These are phyloP conservation scores for Samia ricini DNA, from an alignment of 1,140 invertebrate genomes.

Conservation along the genomic window DNA sequence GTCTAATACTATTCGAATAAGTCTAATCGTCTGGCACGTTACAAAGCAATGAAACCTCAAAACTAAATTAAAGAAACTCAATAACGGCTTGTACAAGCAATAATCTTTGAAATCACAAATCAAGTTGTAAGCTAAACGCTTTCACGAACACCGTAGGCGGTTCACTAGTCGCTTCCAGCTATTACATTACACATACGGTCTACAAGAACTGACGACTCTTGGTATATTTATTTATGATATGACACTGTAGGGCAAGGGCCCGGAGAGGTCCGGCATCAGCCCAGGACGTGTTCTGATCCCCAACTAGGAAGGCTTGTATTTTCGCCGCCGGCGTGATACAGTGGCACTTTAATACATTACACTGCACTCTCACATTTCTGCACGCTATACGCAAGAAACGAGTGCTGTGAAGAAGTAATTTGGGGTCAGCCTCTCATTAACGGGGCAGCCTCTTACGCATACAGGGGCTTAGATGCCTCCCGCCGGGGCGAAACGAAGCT, in stretches of 20 bases:
- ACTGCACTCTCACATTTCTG: too few relatives aligned
- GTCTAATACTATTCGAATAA: neutral
- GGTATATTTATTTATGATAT: neutral
- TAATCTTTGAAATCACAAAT: conserved; percentile 74
- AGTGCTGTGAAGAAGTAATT: too few relatives aligned
- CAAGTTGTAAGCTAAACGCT: conserved; percentile 70
- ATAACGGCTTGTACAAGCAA: conserved; percentile 61
- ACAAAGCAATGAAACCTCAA: conserved; percentile 33
- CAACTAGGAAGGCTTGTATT: too few relatives aligned
- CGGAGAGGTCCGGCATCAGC: too few relatives aligned
- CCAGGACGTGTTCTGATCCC: too few relatives aligned
- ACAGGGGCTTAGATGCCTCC: too few relatives aligned
- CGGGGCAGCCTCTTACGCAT: too few relatives aligned
- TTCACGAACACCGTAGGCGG: conserved; percentile 70
- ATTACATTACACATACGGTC: conserved; percentile 40
- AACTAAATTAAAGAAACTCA: conserved; percentile 64
- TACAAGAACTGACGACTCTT: neutral
- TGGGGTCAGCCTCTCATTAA: too few relatives aligned
- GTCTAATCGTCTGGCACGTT: conserved; percentile 30
- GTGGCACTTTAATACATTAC: too few relatives aligned
- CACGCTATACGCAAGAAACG: too few relatives aligned
- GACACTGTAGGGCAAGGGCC: neutral
- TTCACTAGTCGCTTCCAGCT: conserved; percentile 57
- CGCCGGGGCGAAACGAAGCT: too few relatives aligned
- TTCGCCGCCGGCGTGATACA: too few relatives aligned